A percentile compares a stretch with the other conserved stretches of the same genome.
Evolutionary conservation across 2,113 vertebrate species (phyloP).

Genomic region (Rhabdornis inornatus): DNA sequence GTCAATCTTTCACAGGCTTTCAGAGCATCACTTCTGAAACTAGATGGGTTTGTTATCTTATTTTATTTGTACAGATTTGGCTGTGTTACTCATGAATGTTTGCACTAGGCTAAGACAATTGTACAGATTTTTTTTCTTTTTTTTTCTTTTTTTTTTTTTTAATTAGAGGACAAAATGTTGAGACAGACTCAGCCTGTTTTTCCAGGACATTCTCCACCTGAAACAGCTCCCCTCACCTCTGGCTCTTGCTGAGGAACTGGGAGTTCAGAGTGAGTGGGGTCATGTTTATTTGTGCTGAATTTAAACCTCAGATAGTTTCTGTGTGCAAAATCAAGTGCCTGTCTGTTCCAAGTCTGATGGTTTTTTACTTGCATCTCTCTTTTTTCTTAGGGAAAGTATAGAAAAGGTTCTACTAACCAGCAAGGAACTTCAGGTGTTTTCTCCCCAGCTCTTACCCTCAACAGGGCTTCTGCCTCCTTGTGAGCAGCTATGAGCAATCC

Average conservation of each 20-base stretch:
- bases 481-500: not conserved
- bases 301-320: not conserved
- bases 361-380: not conserved
- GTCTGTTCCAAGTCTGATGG: not conserved
- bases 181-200: not conserved
- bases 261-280: not conserved
- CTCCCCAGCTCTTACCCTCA: not conserved
- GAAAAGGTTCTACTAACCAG: not conserved
- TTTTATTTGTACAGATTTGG: not conserved
- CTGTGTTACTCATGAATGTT: not conserved
- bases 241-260: not conserved
- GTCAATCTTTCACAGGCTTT: not conserved
- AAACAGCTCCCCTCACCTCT: not conserved
- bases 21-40: not conserved
- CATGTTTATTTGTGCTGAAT: not conserved
- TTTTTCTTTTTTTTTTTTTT: not conserved
- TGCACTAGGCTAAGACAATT: not conserved
- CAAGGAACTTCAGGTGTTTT: not conserved
- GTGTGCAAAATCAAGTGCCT: not conserved
- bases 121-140: not conserved
- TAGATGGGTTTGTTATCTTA: not conserved
- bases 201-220: not conserved
- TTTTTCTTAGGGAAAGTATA: not conserved
- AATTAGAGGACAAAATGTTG: not conserved
- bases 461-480: not conserved